phyloP scores from a whole-genome alignment of 2,888 invertebrate genomes.

The Bombylius discolor region DNA sequence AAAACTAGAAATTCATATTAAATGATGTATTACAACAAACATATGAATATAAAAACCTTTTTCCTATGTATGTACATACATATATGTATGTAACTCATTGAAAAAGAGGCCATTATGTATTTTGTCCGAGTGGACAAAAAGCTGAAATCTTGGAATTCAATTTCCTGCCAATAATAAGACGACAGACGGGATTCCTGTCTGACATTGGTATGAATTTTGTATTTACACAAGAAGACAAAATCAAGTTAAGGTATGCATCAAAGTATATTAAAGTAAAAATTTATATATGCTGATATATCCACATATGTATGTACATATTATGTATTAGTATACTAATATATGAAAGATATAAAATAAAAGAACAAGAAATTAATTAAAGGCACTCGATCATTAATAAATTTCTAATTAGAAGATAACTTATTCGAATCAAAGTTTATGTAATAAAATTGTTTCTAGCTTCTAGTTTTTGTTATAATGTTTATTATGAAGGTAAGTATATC shows the following conservation, averaged over 20 bases:
- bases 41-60: too few species aligned
- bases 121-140: conserved; percentile 1
- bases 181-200: not conserved
- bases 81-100: not conserved
- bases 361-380: conserved; percentile 19
- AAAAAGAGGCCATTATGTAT: not conserved
- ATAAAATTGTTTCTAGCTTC: not conserved
- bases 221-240: too few species aligned
- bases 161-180: conserved; percentile 14
- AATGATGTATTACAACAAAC: too few species aligned
- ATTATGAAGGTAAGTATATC: too few species aligned
- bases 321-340: not conserved
- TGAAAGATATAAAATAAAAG: conserved; percentile 3
- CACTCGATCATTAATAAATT: conserved; percentile 21
- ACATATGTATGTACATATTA: not conserved
- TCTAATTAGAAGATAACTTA: conserved; percentile 22
- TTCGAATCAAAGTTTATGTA: conserved; percentile 6
- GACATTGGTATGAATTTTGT: not conserved
- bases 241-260: not conserved
- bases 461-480: too few species aligned
- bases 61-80: not conserved
- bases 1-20: too few species aligned
- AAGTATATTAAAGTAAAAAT: not conserved
- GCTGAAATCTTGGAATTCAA: conserved; percentile 6
- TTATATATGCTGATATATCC: not conserved